These are phyloP conservation scores for Myiagra hebetior DNA, from an alignment of 2,113 vertebrate species.

Conservation along the genomic window DNA sequence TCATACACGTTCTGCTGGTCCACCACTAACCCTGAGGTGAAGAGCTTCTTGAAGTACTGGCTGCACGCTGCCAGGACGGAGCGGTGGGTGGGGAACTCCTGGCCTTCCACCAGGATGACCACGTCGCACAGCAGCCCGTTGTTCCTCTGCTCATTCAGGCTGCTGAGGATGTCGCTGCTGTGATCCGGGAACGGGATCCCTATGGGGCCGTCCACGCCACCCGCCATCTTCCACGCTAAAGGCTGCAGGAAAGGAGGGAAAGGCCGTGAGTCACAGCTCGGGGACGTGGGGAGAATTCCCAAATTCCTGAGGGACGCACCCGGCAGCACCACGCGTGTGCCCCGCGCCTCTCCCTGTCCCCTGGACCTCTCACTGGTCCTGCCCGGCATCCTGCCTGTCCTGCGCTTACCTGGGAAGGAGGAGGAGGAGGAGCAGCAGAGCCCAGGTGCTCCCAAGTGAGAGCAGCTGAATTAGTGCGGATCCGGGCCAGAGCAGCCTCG, in stretches of 20 bases:
- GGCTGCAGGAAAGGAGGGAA: conserved; percentile 18
- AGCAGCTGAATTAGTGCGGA: not conserved
- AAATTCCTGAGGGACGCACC: not conserved
- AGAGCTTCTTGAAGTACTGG: conserved; percentile 98
- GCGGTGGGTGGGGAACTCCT: conserved; percentile 96
- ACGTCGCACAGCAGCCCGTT: conserved; percentile 93
- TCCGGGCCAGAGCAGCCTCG: not conserved
- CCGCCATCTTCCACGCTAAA: conserved; percentile 76
- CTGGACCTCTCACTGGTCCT: not conserved
- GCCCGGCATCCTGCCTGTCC: not conserved
- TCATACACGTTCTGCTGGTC: conserved; percentile 94
- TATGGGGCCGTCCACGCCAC: conserved; percentile 91
- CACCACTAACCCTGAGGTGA: conserved; percentile 91
- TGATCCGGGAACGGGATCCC: conserved; percentile 99
- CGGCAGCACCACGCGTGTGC: not conserved
- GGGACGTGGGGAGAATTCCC: not conserved
- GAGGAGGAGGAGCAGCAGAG: not conserved
- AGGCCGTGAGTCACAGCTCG: not conserved
- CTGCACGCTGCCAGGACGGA: conserved; percentile 96
- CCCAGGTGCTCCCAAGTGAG: not conserved
- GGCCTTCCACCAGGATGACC: conserved; percentile 90
- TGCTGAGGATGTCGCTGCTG: conserved; percentile 93
- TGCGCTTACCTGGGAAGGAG: not conserved
- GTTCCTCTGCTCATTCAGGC: conserved; percentile 92
- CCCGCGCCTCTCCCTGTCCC: not conserved